phyloP scores from a whole-genome alignment of 1,140 invertebrate genomes.

The Bombus waltoni region DNA sequence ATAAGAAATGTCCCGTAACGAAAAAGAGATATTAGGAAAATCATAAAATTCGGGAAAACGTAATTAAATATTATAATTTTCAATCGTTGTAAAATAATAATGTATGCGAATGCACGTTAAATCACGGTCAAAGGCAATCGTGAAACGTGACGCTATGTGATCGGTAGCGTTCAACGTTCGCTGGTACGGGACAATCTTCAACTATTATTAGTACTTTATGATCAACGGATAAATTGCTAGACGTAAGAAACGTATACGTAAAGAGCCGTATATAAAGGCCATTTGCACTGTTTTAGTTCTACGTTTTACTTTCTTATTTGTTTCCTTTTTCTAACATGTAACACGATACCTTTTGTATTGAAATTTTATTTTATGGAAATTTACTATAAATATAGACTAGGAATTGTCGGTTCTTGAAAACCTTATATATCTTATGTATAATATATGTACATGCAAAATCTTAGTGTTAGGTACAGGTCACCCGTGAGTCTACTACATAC shows the following conservation, averaged over 20 bases:
- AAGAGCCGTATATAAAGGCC: too few species aligned
- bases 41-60: neutral
- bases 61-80: neutral
- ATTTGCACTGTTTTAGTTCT: neutral
- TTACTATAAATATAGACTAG: neutral
- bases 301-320: neutral
- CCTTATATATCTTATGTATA: too few species aligned
- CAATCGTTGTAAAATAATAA: neutral
- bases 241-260: neutral
- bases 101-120: neutral
- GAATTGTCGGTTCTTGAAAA: neutral
- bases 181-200: neutral
- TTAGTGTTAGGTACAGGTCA: too few species aligned
- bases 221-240: neutral
- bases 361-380: neutral
- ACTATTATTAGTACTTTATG: constrained; percentile 34
- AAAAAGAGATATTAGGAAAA: neutral
- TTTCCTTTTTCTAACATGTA: neutral
- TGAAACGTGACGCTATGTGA: neutral
- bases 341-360: neutral
- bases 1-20: neutral
- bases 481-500: too few species aligned
- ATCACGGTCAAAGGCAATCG: neutral
- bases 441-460: too few species aligned
- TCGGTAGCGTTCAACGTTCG: neutral